phyloP scores from a whole-genome alignment of 2,113 vertebrate species.

The Pseudorectes ferrugineus region DNA sequence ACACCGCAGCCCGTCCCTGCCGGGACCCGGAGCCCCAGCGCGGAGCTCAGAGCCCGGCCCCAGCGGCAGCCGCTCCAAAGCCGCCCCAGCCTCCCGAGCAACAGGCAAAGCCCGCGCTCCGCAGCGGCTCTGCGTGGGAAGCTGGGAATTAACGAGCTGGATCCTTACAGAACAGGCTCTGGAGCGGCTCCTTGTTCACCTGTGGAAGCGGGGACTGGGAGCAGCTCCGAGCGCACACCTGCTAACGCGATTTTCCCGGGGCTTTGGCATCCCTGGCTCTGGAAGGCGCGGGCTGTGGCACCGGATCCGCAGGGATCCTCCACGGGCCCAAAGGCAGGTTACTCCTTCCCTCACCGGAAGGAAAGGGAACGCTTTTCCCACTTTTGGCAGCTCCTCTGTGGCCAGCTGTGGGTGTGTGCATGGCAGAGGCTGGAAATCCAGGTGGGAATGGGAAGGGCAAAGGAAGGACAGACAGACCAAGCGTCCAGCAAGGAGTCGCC shows the following conservation, averaged over 20 bases:
- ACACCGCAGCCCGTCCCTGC: not conserved
- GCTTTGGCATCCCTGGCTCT: not conserved
- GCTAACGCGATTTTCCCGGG: not conserved
- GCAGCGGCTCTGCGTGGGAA: not conserved
- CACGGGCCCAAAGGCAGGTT: not conserved
- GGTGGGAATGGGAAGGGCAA: not conserved
- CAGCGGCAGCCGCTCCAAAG: too few species aligned
- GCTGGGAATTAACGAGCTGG: not conserved
- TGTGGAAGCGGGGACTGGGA: not conserved
- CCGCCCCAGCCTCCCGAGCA: too few species aligned
- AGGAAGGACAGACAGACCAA: not conserved
- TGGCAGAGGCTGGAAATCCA: not conserved
- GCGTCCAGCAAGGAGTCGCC: too few species aligned
- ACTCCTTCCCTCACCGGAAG: not conserved
- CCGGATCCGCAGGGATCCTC: not conserved
- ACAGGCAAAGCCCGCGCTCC: not conserved
- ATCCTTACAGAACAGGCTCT: too few species aligned
- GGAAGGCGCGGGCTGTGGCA: not conserved
- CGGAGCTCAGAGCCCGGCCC: not conserved
- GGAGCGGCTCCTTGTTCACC: not conserved
- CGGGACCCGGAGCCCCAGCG: too few species aligned
- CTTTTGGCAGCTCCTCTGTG: not conserved
- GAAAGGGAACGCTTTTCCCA: not conserved
- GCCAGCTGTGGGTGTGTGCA: fast-evolving
- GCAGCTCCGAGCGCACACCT: not conserved